phyloP scores from a whole-genome alignment of 2,113 vertebrate species.

The Geococcyx californianus region DNA sequence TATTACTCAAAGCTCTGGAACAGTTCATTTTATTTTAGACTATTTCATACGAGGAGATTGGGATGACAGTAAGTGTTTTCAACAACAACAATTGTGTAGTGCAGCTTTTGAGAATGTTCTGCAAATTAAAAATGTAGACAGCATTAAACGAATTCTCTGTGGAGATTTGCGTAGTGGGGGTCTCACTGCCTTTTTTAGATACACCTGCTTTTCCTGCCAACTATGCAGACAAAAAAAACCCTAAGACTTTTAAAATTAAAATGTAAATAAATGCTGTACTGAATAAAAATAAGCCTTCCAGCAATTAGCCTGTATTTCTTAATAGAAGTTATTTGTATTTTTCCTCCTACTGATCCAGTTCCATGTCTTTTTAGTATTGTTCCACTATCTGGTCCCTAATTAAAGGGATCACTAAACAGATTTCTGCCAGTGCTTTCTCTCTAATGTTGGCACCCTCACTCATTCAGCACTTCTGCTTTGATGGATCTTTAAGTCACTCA shows the following conservation, averaged over 20 bases:
- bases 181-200: background rate
- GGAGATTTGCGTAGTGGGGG: background rate
- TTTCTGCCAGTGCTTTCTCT: background rate
- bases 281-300: background rate
- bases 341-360: background rate
- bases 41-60: background rate
- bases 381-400: background rate
- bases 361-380: background rate
- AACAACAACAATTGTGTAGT: background rate
- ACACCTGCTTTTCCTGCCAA: background rate
- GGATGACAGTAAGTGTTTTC: accelerated
- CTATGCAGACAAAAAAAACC: background rate
- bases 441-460: background rate
- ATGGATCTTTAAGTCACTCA: background rate
- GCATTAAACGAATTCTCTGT: background rate
- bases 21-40: background rate
- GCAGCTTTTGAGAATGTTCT: background rate
- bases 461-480: background rate
- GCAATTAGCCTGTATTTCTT: background rate
- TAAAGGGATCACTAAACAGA: background rate
- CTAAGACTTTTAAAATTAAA: background rate
- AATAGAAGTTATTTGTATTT: background rate
- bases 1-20: background rate
- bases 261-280: background rate
- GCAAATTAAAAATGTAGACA: background rate